A percentile compares a stretch with the other conserved stretches of the same genome.
phyloP scores from a whole-genome alignment of 2,797 vertebrate genomes.

The Carduelis carduelis region DNA sequence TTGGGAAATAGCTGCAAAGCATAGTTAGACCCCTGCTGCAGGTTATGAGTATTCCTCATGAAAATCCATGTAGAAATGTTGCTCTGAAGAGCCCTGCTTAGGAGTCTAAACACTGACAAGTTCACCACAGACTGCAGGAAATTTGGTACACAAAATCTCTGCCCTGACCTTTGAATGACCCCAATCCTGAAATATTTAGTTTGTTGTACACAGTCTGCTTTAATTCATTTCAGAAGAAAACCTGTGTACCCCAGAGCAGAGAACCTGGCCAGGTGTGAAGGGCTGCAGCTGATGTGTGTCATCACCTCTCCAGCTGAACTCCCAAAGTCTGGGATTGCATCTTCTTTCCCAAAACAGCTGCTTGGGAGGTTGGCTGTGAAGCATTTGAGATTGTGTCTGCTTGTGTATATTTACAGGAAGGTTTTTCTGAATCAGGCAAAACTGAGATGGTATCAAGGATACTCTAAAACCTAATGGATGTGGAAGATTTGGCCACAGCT shows the following conservation, averaged over 20 bases:
- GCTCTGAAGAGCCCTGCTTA: neutral
- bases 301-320: neutral
- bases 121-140: neutral
- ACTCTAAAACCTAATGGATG: neutral
- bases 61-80: neutral
- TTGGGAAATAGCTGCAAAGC: neutral
- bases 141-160: slow-evolving; percentile 2
- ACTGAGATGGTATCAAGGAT: neutral
- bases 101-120: neutral
- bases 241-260: neutral
- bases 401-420: neutral
- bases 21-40: neutral
- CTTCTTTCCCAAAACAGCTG: neutral
- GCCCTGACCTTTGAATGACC: slow-evolving; percentile 62
- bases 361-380: neutral
- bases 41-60: neutral
- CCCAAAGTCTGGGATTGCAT: neutral
- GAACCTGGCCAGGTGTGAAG: slow-evolving; percentile 8
- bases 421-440: neutral
- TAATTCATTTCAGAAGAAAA: slow-evolving; percentile 26
- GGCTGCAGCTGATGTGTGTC: neutral
- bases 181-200: slow-evolving; percentile 28
- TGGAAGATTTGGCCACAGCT: neutral
- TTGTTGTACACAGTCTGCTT: slow-evolving; percentile 49
- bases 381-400: neutral